phyloP scores from a whole-genome alignment of 2,888 invertebrate genomes.

The Xanthostigma xanthostigma region DNA sequence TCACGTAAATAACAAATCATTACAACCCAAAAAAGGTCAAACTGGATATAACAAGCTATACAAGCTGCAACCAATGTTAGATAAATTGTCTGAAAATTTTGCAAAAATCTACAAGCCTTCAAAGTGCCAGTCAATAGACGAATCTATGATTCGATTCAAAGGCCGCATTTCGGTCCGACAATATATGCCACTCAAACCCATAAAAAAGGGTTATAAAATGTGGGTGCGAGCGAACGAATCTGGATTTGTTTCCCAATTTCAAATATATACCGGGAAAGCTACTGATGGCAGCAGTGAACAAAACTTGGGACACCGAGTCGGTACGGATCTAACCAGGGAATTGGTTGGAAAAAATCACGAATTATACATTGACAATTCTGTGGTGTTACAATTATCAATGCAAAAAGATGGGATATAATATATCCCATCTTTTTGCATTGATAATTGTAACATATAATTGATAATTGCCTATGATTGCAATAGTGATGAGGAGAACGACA shows the following conservation, averaged over 20 bases:
- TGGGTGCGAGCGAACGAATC: conserved; percentile 9
- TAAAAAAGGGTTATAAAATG: conserved; percentile 7
- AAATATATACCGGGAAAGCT: conserved; percentile 8
- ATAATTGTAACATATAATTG: too few species aligned
- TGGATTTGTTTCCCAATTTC: conserved; percentile 12
- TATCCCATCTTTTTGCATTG: too few species aligned
- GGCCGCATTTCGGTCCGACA: conserved; percentile 10
- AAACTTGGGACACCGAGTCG: conserved; percentile 13
- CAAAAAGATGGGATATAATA: conserved; percentile 4
- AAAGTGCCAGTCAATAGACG: too few species aligned
- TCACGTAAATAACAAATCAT: too few species aligned
- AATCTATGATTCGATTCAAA: conserved; percentile 1
- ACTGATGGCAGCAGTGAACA: conserved; percentile 11
- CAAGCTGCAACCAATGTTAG: too few species aligned
- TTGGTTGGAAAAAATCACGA: not conserved
- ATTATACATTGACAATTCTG: conserved; percentile 3
- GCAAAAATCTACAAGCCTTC: too few species aligned
- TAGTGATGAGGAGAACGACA: too few species aligned
- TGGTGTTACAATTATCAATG: conserved; percentile 5
- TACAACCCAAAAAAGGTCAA: too few species aligned
- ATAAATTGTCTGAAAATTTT: too few species aligned
- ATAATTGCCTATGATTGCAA: too few species aligned
- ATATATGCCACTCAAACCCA: conserved; percentile 8
- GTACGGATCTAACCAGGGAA: conserved; percentile 8
- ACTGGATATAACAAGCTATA: too few species aligned